Evolutionary conservation across 2,113 vertebrate species (phyloP), one percentile per base, ranked within the genome.

Genomic region (Hassar affinis): DNA sequence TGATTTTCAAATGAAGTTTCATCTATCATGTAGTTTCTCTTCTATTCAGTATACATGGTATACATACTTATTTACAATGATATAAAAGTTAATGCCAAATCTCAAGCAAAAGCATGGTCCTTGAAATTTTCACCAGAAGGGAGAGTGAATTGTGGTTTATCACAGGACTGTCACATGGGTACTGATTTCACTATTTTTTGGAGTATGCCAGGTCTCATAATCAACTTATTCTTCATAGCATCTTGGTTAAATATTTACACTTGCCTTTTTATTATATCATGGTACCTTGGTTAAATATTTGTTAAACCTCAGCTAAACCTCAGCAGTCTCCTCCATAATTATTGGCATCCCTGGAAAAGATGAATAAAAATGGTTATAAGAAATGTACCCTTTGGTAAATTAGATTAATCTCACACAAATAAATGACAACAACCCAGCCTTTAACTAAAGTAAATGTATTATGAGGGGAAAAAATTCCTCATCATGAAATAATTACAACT

Each of bases 241-340:
- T 20, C 38, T 5, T 3, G n/a, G 35, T 38, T 35, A 78, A n/a
- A 78, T 59, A 59, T 78, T 78, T 59, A 78, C 54, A 78, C 38
- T 22, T 56, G 12, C 75, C 14, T 59, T 42, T 5, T 14, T 57
- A 56, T 56, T 57, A 59, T 25, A 57, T 57, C 6, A 57, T 57
- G 10, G 27, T 49, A 52, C 15, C n/a, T 22, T 30, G 10, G 51
- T 38, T 77, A 77, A 77, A 77, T 77, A 35, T 77, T 56, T 38
- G 27, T 22, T 9, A 22, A 33, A 35, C 27, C 49, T 54, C 30
- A 77, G 74, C 33, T 77, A 35, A 56, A 77, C 35, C n/a, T n/a
- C n/a, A n/a, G 56, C 38, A 42, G 38, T 42, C 38, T 42, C 3
- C 38, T 3, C 38, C 2, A 42, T 6, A 42, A 42, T 42, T 42